Evolutionary conservation across 2,797 vertebrate species (phyloP), one percentile per base, ranked within the genome.

Genomic region (Neosalanx taihuensis): DNA sequence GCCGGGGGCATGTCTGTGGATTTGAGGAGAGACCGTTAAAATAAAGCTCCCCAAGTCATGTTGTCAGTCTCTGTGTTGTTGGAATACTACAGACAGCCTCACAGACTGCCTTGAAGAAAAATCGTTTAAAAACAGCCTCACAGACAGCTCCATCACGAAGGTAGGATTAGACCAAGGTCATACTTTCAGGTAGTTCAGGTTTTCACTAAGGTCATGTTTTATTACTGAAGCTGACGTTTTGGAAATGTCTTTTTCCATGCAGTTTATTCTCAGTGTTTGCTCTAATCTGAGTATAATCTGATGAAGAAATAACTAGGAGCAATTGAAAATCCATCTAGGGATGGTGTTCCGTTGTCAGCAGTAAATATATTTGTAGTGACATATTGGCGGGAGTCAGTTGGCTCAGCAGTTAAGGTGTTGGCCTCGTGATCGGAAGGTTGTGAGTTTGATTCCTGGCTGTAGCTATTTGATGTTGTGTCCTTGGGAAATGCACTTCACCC

Each of bases 21-120:
- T 37, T 30, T 64, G 49, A 3, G 35, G 74, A 79, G 76, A 71
- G 61, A 70, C 41, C 2, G 51, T 80, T 91, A 91, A 88, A 90
- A 90, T 83, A 78, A 61, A 61, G 58, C 71, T 76, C 71, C 77
- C 67, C 72, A 70, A 76, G 80, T 86, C 74, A 81, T 64, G 69
- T 79, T 79, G 73, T 81, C 17, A 82, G 65, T 64, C 72, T 82
- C 80, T 77, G 61, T 71, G 72, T 31, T 73, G 64, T 71, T 58
- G 84, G 83, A 90, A 67, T 67, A 74, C 69, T 4, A 73, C 74
- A 33, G 58, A 49, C 65, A 1, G 18, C 30, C 31, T 60, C 74
- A 72, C 6, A 6, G 78, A 53, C 26, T 75, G 64, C 77, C 76
- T 64, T 74, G 76, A 77, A 67, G 72, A 74, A 67, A 12, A 65